Evolutionary conservation across 2,797 vertebrate genomes (phyloP).

Genomic region (Calcarius lapponicus): DNA sequence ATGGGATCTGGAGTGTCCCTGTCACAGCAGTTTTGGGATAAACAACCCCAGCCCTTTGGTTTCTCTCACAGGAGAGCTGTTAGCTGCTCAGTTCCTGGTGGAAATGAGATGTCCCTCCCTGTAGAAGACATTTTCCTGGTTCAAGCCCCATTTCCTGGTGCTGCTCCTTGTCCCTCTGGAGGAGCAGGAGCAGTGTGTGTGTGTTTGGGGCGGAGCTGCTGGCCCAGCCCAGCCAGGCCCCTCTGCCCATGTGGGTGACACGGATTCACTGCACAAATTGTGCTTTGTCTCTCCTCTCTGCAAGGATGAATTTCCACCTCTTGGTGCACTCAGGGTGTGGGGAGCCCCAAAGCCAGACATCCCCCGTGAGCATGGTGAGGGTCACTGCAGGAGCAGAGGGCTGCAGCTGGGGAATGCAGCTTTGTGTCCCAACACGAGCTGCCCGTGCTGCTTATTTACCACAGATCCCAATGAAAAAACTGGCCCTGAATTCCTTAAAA

Average conservation of each 20-base stretch:
- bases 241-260: not conserved
- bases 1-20: not conserved
- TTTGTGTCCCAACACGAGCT: not conserved
- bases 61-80: not conserved
- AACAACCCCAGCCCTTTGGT: not conserved
- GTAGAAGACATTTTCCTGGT: not conserved
- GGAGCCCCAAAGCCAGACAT: not conserved
- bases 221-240: not conserved
- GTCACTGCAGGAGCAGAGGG: not conserved
- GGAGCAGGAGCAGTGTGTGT: not conserved
- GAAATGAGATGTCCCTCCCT: not conserved
- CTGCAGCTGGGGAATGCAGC: not conserved
- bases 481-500: conserved; percentile 12
- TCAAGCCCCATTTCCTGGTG: not conserved
- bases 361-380: not conserved
- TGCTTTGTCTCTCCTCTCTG: not conserved
- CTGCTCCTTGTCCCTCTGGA: not conserved
- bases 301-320: not conserved
- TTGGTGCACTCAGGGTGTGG: not conserved
- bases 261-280: not conserved
- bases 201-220: not conserved
- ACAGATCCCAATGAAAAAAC: not conserved
- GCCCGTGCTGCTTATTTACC: not conserved
- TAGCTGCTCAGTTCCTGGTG: not conserved
- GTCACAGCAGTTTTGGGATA: not conserved